Conservation (phyloP, 1,140 invertebrate genomes). For the Chironomus tepperi region DNA sequence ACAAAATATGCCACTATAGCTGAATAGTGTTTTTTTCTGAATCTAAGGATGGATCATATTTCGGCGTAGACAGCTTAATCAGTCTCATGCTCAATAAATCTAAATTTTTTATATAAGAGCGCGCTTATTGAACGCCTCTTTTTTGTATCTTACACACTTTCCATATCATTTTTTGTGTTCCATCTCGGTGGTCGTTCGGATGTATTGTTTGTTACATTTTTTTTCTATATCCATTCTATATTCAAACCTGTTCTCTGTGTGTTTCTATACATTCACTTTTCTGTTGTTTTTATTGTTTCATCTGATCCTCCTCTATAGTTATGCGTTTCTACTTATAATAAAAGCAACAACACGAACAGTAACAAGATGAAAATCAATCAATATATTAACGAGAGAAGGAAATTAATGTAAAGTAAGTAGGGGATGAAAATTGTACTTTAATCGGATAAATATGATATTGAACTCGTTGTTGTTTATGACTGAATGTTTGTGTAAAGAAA, state of each 20-base stretch:
- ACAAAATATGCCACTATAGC: not conserved
- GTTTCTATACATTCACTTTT: not conserved
- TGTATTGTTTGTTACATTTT: not conserved
- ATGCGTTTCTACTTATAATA: not conserved
- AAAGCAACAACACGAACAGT: not conserved
- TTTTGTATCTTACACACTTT: not conserved
- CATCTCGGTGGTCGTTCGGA: not conserved
- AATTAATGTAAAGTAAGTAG: not conserved
- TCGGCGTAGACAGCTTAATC: slow-evolving; percentile 11
- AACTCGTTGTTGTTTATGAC: no score
- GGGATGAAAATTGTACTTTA: not conserved
- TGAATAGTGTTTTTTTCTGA: no score
- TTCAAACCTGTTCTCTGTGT: not conserved
- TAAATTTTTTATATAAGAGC: not conserved
- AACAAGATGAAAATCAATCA: not conserved
- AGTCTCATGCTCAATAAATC: slow-evolving; percentile 7
- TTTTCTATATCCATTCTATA: not conserved
- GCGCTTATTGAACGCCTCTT: not conserved
- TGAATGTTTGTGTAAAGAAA: no score
- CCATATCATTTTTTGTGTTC: not conserved
- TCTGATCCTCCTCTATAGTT: not conserved
- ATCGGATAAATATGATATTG: no score
- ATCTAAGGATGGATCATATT: not conserved
- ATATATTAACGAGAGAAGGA: slow-evolving; percentile 1
- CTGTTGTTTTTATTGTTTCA: not conserved